Evolutionary conservation across 2,113 vertebrate genomes (phyloP).

Genomic region (Callorhinus ursinus): DNA sequence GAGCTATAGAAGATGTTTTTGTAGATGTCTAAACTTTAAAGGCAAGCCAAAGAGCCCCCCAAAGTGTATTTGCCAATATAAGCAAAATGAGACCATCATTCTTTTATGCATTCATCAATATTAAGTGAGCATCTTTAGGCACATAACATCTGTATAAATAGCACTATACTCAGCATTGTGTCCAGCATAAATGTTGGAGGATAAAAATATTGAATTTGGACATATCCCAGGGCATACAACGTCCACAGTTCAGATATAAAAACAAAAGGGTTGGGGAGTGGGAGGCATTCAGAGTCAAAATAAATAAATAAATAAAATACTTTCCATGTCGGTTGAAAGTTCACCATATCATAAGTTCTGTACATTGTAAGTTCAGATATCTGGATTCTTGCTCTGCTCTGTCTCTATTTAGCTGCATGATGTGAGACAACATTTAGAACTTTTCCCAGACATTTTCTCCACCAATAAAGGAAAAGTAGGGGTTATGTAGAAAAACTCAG

Average conservation of each 20-base stretch:
- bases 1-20: neutral
- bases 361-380: neutral
- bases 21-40: neutral
- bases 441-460: neutral
- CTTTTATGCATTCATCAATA: neutral
- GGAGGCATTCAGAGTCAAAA: neutral
- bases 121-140: neutral
- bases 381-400: neutral
- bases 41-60: neutral
- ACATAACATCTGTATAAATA: neutral
- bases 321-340: neutral
- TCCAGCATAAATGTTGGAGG: neutral
- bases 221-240: neutral
- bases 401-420: neutral
- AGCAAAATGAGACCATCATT: neutral
- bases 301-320: neutral
- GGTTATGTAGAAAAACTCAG: neutral
- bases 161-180: neutral
- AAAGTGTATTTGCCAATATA: constrained; percentile 6
- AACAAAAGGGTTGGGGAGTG: neutral
- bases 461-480: neutral
- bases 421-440: neutral
- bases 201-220: constrained; percentile 27
- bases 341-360: neutral
- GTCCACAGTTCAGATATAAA: neutral